Evolutionary conservation across 2,888 invertebrate species (phyloP), one percentile per base, ranked within the genome.

Genomic region (Epirrhoe tristata): DNA sequence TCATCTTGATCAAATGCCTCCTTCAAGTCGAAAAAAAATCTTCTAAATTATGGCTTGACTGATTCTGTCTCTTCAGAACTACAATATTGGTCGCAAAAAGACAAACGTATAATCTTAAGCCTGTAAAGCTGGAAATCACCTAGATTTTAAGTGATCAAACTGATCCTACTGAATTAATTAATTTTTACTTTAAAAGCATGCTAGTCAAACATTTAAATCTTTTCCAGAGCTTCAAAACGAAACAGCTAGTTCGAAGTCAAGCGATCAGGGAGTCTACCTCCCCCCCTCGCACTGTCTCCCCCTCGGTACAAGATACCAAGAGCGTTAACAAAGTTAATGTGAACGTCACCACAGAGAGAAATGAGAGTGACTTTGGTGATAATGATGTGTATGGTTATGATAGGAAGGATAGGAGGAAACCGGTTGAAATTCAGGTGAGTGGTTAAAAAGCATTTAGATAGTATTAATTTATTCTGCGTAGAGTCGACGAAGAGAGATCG

Each of bases 241-340:
- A 97, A 92, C 95, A 97, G 84, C 94, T 98, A 78, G 97, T 97
- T 67, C 95, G 98, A 80, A 98, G 98, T 82, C 97, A 97, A 93
- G 98, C 98, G 72, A 96, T 98, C 94, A 95, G 97, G 82, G 98
- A 98, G 87, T 96, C 97, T 71, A 95, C 97, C 57, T 95, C 95
- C 32, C 95, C 95, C 10, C 95, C 95, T 39, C 94, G 95, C 70
- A 92, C 94, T 56, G 86, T 90, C 24, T 94, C 95, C 46, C 95
- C 95, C 57, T 74, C 76, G 32, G 71, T 71, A 60, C 70, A 67
- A 58, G 66, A 74, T 61, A 69, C 70, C 57, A 65, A 72, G 67
- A 72, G 67, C 71, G 80, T 77, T 8, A 70, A 67, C 58, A 68
- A 58, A 48, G 74, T 70, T 14, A 66, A 65, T 63, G 74, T 63